These are phyloP conservation scores for Papilio glaucus DNA, from an alignment of 1,140 invertebrate species.

Conservation along the genomic window DNA sequence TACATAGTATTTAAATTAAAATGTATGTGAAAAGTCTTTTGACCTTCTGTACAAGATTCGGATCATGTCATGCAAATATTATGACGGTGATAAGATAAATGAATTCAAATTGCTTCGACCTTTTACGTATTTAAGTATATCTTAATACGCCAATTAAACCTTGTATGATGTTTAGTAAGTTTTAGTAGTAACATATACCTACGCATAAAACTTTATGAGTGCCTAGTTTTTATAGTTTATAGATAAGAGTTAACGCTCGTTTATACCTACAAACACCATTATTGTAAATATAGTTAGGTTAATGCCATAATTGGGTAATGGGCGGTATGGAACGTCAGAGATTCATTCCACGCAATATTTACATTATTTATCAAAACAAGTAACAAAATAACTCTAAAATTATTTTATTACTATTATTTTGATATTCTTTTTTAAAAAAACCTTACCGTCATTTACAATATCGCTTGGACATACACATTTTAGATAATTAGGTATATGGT, in stretches of 20 bases:
- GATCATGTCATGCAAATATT: constrained; percentile 21
- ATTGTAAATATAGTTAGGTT: not conserved
- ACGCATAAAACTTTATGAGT: no score
- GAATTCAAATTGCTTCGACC: not conserved
- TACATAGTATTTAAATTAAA: not conserved
- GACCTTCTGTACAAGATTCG: constrained; percentile 13
- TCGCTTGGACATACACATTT: no score
- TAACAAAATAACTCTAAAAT: not conserved
- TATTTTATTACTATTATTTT: not conserved
- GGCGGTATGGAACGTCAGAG: not conserved
- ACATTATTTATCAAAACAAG: not conserved
- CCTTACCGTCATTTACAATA: no score
- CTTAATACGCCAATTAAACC: not conserved
- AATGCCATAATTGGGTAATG: not conserved
- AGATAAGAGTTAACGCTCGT: no score
- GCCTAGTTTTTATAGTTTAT: no score
- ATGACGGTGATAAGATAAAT: constrained; percentile 15
- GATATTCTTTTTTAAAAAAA: no score
- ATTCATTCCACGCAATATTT: not conserved
- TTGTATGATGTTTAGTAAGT: not conserved
- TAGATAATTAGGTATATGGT: not conserved
- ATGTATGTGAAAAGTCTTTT: not conserved
- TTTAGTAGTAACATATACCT: not conserved
- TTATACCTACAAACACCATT: not conserved
- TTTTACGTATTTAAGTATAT: not conserved